Evolutionary conservation across 2,113 vertebrate genomes (phyloP), one percentile per base, ranked within the genome.

Genomic region (Tylochromis polylepis): DNA sequence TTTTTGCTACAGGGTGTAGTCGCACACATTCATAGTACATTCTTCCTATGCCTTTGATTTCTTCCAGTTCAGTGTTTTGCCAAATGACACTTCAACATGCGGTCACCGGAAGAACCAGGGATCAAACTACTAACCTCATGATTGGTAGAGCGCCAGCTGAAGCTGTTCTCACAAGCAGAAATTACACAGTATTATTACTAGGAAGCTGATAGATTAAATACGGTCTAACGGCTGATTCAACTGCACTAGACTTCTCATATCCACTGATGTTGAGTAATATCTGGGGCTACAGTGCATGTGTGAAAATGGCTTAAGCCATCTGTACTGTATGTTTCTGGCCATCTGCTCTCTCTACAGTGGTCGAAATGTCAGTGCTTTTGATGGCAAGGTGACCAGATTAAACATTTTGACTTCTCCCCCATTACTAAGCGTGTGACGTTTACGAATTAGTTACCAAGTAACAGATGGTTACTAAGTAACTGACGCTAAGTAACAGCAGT

Each of bases 271-370:
- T 22, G 36, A 38, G 11, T 67, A 22, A 67, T 67, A 67, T 67
- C 36, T 67, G 27, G 72, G 72, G 72, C 72, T 77, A 20, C 72
- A 77, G 72, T 77, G 46, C 72, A 77, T 53, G 72, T 77, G 43
- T 53, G 43, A 77, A 77, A 53, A n/a, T 29, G 46, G 46, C 46
- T 81, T 18, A 57, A 85, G 51, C 79, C 81, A 88, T 88, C 72
- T 88, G 85, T 24, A 81, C 60, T 65, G 38, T 70, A 67, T 16
- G 38, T 65, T 36, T 79, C 24, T 27, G 53, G 8, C 92, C 92
- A 93, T 91, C 91, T 94, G 92, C 81, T 92, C 75, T 80, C 49
- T 82, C 24, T 60, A 83, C 77, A 79, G 41, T 56, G 62, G 83
- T 83, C 79, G 34, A 80, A 87, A 88, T 11, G 43, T 60, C 82